A percentile compares a stretch with the other conserved stretches of the same genome.
Conservation (phyloP, 1,140 invertebrate species). For the Drosophila kurseongensis region DNA sequence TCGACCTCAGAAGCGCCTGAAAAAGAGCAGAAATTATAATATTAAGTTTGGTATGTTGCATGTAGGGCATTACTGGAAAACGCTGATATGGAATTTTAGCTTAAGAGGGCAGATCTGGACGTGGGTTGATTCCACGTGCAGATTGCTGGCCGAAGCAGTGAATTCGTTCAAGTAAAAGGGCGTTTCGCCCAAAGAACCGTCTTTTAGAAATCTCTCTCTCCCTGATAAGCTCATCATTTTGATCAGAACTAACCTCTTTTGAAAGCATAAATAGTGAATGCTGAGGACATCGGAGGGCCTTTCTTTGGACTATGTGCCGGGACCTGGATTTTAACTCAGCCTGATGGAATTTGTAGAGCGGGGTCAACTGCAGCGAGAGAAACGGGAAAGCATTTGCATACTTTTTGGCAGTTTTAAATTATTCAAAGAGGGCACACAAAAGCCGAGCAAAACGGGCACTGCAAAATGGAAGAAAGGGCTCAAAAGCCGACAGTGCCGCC, state of each 20-base stretch:
- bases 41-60: slow-evolving; percentile 41
- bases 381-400: slow-evolving; percentile 66
- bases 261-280: neutral
- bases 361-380: neutral
- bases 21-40: slow-evolving; percentile 22
- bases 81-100: slow-evolving; percentile 22
- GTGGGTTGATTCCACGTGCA: slow-evolving; percentile 23
- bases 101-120: slow-evolving; percentile 14
- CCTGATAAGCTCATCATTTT: slow-evolving; percentile 12
- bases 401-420: slow-evolving; percentile 78
- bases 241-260: neutral
- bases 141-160: slow-evolving; percentile 17
- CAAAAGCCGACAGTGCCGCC: slow-evolving; percentile 7
- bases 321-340: neutral
- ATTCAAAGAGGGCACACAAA: slow-evolving; percentile 72
- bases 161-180: slow-evolving; percentile 7
- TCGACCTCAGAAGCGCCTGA: slow-evolving; percentile 5
- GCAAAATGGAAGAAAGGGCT: slow-evolving; percentile 7
- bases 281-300: too few relatives aligned
- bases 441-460: slow-evolving; percentile 44
- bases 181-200: neutral
- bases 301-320: neutral
- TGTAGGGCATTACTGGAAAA: slow-evolving; percentile 34
- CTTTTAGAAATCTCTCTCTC: neutral
- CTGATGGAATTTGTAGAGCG: neutral